These are phyloP conservation scores for Pseudeuparius sepicola DNA, from an alignment of 2,888 invertebrate genomes.

Conservation along the genomic window DNA sequence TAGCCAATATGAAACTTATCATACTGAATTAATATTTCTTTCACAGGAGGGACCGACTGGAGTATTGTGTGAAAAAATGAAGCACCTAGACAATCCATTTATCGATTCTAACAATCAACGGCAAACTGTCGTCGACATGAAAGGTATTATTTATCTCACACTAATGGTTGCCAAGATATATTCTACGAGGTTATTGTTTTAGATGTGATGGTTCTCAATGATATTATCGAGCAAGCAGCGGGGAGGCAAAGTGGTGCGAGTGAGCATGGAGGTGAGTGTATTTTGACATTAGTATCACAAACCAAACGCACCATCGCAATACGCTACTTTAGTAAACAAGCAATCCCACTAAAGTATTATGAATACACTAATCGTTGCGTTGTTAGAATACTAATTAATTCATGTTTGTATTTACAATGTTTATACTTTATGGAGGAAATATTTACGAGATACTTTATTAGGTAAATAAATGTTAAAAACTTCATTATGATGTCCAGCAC, in stretches of 20 bases:
- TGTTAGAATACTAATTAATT: slow-evolving; percentile 29
- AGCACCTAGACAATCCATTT: slow-evolving; percentile 86
- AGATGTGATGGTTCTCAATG: slow-evolving; percentile 97
- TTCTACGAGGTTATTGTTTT: slow-evolving; percentile 32
- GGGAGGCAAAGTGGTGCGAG: slow-evolving; percentile 78
- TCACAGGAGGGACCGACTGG: slow-evolving; percentile 72
- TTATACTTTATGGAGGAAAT: slow-evolving; percentile 30
- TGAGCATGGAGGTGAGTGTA: slow-evolving; percentile 74
- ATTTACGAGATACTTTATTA: slow-evolving; percentile 29
- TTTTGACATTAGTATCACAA: slow-evolving; percentile 18
- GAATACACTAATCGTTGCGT: slow-evolving; percentile 17
- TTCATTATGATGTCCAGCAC: slow-evolving; percentile 28
- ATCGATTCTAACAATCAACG: slow-evolving; percentile 66
- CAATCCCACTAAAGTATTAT: slow-evolving; percentile 23
- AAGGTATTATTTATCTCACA: slow-evolving; percentile 36
- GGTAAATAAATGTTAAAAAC: slow-evolving; percentile 28
- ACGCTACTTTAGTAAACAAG: slow-evolving; percentile 34
- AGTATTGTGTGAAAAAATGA: slow-evolving; percentile 71
- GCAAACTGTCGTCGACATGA: slow-evolving; percentile 88
- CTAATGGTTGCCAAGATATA: slow-evolving; percentile 1
- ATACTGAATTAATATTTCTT: too few relatives aligned
- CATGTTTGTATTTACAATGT: slow-evolving; percentile 30
- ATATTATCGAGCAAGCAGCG: slow-evolving; percentile 92
- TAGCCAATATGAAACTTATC: too few relatives aligned
- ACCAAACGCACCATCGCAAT: slow-evolving; percentile 39